Base-by-base conservation (phyloP, 1,140 invertebrate species). In the Globodera rostochiensis region DNA sequence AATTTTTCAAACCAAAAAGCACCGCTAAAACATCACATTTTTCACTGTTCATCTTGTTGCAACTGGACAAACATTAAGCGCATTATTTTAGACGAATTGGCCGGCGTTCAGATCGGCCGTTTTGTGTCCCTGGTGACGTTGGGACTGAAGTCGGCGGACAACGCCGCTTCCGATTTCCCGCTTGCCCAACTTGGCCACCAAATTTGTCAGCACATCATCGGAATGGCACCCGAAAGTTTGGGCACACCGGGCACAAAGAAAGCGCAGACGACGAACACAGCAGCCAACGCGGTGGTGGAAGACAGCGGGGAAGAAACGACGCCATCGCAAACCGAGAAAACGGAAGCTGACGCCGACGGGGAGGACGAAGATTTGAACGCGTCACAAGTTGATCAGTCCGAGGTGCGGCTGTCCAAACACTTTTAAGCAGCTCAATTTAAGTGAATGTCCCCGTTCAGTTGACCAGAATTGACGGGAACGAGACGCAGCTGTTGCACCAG, bases 181-280 rank as follows among this genome's bases (percentile, higher is more conserved):
- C 82, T 79, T 6, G 82, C 81, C n/a, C 80, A 83, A 74, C 73
- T 88, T 8, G 88, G 80, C 25, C 50, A 76, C 25, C 88, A 89
- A 57, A 80, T 90, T 45, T 90, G 87, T 57, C 88, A 90, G 53
- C 87, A 88, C 76, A 90, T 88, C 73, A 88, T 88, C 69, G 87
- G 87, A 78, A 88, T 90, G 87, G 60, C 70, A 45, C 84, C 88
- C 11, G 81, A 86, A 80, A 46, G 79, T 25, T 85, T 90, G n/a
- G 87, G 85, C 15, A 19, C 11, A 19, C 57, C 57, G 15, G 4
- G 57, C 13, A 64, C 13, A 64, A 64, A n/a, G 15, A 19, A 6
- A 64, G 11, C 57, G 13, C 11, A 64, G 19, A 13, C 5, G 1
- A 19, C 57, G 19, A 64, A 3, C 19, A 13, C 4, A 64, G 36